These are phyloP conservation scores for Loris lydekkerianus DNA, from an alignment of 2,797 vertebrate species.

Conservation along the genomic window DNA sequence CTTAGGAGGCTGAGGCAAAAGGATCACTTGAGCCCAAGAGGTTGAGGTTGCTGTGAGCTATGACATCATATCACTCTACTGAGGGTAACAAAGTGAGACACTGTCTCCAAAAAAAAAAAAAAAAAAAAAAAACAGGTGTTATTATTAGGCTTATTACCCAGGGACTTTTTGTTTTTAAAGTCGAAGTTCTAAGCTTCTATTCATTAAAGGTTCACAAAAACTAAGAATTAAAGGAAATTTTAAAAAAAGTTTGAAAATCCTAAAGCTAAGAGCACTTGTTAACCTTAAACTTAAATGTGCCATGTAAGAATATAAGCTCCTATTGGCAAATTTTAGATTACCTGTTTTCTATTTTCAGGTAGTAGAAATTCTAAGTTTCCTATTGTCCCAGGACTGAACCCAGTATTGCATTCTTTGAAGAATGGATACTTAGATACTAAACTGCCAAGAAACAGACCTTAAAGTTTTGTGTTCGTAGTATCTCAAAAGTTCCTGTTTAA, in stretches of 20 bases:
- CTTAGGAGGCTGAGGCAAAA: no score
- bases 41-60: no score
- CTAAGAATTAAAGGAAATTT: background rate
- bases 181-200: slow-evolving; percentile 21
- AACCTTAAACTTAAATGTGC: background rate
- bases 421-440: slow-evolving; percentile 33
- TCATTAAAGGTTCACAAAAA: slow-evolving; percentile 45
- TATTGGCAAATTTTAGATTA: background rate
- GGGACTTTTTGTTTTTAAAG: background rate
- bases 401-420: slow-evolving; percentile 52
- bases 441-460: background rate
- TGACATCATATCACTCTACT: no score
- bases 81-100: no score
- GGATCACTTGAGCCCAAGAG: no score
- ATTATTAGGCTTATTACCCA: background rate
- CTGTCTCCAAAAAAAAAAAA: background rate
- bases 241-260: background rate
- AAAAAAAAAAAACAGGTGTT: background rate
- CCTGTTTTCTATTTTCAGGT: background rate
- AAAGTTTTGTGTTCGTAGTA: background rate
- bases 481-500: slow-evolving; percentile 15
- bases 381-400: background rate
- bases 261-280: slow-evolving; percentile 4
- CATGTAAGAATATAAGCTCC: background rate
- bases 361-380: slow-evolving; percentile 29